phyloP scores from a whole-genome alignment of 2,797 vertebrate genomes.

The Pipistrellus kuhlii region DNA sequence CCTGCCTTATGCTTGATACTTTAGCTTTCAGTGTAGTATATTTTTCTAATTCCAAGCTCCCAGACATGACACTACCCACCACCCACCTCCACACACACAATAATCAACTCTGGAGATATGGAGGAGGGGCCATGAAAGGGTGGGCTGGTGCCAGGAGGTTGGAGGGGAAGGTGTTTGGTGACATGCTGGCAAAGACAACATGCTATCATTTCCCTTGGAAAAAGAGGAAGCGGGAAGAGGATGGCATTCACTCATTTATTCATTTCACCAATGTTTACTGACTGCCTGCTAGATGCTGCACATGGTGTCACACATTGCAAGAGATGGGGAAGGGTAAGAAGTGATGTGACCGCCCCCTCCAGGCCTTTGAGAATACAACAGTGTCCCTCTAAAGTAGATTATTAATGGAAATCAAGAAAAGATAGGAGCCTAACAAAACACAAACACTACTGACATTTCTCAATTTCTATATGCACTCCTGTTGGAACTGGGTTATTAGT shows the following conservation, averaged over 20 bases:
- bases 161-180: neutral
- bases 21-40: neutral
- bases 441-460: neutral
- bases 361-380: neutral
- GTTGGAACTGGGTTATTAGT: neutral
- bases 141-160: too few relatives aligned
- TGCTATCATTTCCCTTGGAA: neutral
- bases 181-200: neutral
- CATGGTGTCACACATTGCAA: rapidly evolving
- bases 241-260: neutral
- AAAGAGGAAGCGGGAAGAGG: neutral
- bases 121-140: neutral
- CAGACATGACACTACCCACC: neutral
- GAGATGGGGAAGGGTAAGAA: neutral
- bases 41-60: neutral
- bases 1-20: neutral
- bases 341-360: too few relatives aligned
- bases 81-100: neutral
- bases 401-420: neutral
- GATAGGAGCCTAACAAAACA: neutral
- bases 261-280: neutral
- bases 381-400: neutral
- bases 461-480: neutral
- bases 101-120: neutral
- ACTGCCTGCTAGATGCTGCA: neutral